phyloP scores from a whole-genome alignment of 35 echinoderm and acorn worm species.

The Patiria miniata region DNA sequence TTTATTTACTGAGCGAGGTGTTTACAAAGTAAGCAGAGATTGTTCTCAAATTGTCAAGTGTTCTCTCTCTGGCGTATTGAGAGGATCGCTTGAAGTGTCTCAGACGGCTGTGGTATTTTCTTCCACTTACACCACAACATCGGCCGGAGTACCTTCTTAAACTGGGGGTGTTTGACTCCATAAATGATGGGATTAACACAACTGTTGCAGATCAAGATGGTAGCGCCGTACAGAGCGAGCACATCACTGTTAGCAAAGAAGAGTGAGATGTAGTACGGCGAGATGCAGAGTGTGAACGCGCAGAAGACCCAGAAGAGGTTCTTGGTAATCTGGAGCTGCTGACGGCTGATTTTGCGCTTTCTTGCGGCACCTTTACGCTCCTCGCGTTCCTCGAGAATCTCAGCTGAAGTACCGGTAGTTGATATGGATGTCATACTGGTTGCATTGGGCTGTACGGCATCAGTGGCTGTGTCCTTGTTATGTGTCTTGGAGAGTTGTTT shows the following conservation, averaged over 20 bases:
- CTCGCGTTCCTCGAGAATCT: not conserved
- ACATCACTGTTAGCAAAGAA: slow-evolving; percentile 41
- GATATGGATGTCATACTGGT: not conserved
- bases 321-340: slow-evolving; percentile 57
- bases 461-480: not conserved
- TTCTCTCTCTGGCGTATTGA: too few relatives aligned
- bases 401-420: not conserved
- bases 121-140: slow-evolving; percentile 45
- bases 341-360: slow-evolving; percentile 2
- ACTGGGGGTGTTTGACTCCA: slow-evolving; percentile 63
- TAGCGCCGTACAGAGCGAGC: slow-evolving; percentile 41
- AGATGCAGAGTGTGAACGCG: slow-evolving; percentile 48
- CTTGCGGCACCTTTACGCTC: too few relatives aligned
- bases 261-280: slow-evolving; percentile 48
- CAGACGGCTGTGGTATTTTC: slow-evolving; percentile 57
- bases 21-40: too few relatives aligned
- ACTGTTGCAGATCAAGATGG: slow-evolving; percentile 47
- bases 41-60: too few relatives aligned
- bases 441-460: not conserved
- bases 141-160: slow-evolving; percentile 55
- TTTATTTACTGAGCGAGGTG: too few relatives aligned
- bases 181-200: slow-evolving; percentile 67
- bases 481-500: not conserved
- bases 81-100: not conserved
- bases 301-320: slow-evolving; percentile 58